Evolutionary conservation across 2,888 invertebrate species (phyloP), one percentile per base, ranked within the genome.

Genomic region (Synanthedon vespiformis): DNA sequence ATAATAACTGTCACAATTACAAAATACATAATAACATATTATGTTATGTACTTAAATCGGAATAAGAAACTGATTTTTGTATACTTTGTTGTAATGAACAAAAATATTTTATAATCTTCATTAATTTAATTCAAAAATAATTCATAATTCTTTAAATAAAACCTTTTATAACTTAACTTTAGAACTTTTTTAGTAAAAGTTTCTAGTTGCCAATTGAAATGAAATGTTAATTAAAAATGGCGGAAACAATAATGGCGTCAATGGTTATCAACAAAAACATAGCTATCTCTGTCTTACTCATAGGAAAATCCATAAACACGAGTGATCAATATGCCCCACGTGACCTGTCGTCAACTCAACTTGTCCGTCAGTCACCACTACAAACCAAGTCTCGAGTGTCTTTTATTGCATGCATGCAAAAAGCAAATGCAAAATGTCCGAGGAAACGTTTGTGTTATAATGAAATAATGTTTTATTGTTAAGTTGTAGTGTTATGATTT

Each of bases 301-400:
- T 51, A 4, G 51, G 13, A 58, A 59, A 58, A 54, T 51, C 60
- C 70, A 54, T 74, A 63, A 58, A 79, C 76, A 81, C 78, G 77
- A 72, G 70, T 78, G 80, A 83, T 85, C 84, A 80, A 85, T 84
- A 85, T 81, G 85, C 80, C 34, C 80, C 86, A 86, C 86, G 86
- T 87, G 86, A 86, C 80, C 79, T 77, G 71, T 73, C 76, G 71
- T 74, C 71, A 70, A 53, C 61, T 61, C 61, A 64, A 62, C 53
- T 34, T 34, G 52, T 63, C 58, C 59, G 66, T 72, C 77, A 71
- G 74, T 71, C 67, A 75, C n/a, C 44, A 13, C 44, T 44, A n/a
- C 14, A n/a, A 13, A n/a, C n/a, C 44, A 12, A 18, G 12, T 22
- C 22, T 50, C 50, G 48, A 6, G 48, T 10, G 44, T 48, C 48